Evolutionary conservation across 2,797 vertebrate species (phyloP), one percentile per base, ranked within the genome.

Genomic region (Hippoglossus hippoglossus): DNA sequence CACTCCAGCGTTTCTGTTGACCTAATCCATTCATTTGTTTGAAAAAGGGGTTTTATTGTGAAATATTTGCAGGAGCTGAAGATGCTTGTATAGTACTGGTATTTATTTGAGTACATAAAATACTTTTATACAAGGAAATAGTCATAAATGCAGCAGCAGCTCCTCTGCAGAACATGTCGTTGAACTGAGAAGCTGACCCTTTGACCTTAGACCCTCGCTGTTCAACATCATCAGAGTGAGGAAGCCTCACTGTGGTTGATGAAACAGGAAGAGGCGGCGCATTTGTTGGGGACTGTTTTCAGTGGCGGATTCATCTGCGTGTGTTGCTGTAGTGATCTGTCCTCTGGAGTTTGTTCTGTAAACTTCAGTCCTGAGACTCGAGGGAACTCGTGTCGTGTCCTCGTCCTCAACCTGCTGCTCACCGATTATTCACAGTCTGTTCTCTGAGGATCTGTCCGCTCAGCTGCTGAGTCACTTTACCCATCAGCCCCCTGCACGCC

Each of bases 401-500:
- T 67, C 54, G 67, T 68, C 55, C 54, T 41, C 62, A 50, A 34
- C 49, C 67, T n/a, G 47, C 47, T 47, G 28, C 63, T 63, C 63
- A 11, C 13, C 59, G 41, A 63, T 73, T 75, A 75, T 75, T 60
- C 67, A 62, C 9, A 52, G 28, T 21, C 21, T 62, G 46, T 60
- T 31, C 46, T 31, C 54, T 59, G 68, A 1, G 22, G 51, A 44
- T 54, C 18, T 22, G 39, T 19, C 26, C 61, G 28, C 12, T 57
- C 10, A 56, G 41, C 49, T 75, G 84, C 78, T 51, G 75, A 80
- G 55, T 86, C 82, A 79, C 70, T 63, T 31, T 10, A 8, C 47
- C 47, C 47, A 49, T 49, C 47, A 49, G 47, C 63, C 65, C 55
- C 12, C 36, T 24, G 31, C 2, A 5, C 44, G 16, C 15, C 44